Conservation (phyloP, 2,888 invertebrate genomes). For the Baccha elongata region DNA sequence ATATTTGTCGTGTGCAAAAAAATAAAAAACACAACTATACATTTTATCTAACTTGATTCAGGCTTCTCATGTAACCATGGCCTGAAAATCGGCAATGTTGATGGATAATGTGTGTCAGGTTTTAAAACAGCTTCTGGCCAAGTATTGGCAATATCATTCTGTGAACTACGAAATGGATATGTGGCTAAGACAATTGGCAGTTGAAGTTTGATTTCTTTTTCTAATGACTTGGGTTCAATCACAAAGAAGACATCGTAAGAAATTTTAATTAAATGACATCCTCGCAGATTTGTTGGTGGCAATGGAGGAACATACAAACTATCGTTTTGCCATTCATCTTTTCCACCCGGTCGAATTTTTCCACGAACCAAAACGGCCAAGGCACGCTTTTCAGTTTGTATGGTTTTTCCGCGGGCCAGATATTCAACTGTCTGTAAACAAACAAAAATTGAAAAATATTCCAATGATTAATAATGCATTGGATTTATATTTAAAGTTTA, state of each 20-base stretch:
- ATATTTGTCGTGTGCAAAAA: slow-evolving; percentile 36
- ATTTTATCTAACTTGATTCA: slow-evolving; percentile 77
- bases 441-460: not conserved
- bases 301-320: slow-evolving; percentile 95
- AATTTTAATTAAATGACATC: slow-evolving; percentile 96
- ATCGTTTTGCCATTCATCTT: slow-evolving; percentile 93
- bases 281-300: slow-evolving; percentile 96
- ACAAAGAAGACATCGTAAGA: slow-evolving; percentile 96
- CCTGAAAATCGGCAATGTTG: slow-evolving; percentile 94
- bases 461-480: too few species aligned
- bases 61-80: slow-evolving; percentile 91
- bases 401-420: slow-evolving; percentile 91
- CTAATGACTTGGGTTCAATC: slow-evolving; percentile 94
- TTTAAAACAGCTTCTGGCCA: slow-evolving; percentile 86
- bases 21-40: slow-evolving; percentile 1
- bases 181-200: slow-evolving; percentile 95
- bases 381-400: slow-evolving; percentile 93
- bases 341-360: slow-evolving; percentile 91
- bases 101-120: slow-evolving; percentile 95
- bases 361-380: slow-evolving; percentile 90
- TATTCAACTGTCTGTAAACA: slow-evolving; percentile 91
- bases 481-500: too few species aligned
- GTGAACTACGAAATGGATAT: slow-evolving; percentile 90
- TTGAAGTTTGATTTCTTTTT: slow-evolving; percentile 95
- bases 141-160: slow-evolving; percentile 85